Conservation (phyloP, 2,888 invertebrate genomes). For the Tholera decimalis region DNA sequence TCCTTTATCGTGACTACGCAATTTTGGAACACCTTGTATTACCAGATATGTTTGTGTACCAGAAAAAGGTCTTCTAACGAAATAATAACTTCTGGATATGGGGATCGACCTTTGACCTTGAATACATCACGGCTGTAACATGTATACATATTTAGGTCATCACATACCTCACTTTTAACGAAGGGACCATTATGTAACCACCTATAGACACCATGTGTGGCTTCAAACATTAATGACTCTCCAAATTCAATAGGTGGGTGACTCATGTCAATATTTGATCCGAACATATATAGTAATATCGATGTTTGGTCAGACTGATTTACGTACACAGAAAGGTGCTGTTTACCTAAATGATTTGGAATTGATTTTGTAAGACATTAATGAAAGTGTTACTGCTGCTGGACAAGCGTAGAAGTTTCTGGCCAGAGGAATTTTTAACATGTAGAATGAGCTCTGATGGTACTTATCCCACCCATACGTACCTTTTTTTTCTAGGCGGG, state of each 20-base stretch:
- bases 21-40: no score
- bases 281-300: not conserved
- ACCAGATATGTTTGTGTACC: no score
- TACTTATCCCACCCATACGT: no score
- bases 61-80: not conserved
- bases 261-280: slow-evolving; percentile 20
- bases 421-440: not conserved
- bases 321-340: slow-evolving; percentile 19
- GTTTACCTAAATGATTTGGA: not conserved
- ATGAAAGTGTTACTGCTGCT: not conserved
- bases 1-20: no score
- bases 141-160: slow-evolving; percentile 30
- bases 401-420: not conserved
- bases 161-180: not conserved
- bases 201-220: slow-evolving; percentile 18
- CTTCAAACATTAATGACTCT: slow-evolving; percentile 11
- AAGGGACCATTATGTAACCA: not conserved
- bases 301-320: slow-evolving; percentile 1
- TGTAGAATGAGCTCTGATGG: not conserved
- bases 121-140: not conserved
- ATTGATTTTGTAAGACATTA: not conserved
- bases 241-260: not conserved
- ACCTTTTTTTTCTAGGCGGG: no score
- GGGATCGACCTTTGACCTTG: slow-evolving; percentile 23
- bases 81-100: slow-evolving; percentile 16